Evolutionary conservation across 2,113 vertebrate genomes (phyloP).

Genomic region (Epinephelus moara): DNA sequence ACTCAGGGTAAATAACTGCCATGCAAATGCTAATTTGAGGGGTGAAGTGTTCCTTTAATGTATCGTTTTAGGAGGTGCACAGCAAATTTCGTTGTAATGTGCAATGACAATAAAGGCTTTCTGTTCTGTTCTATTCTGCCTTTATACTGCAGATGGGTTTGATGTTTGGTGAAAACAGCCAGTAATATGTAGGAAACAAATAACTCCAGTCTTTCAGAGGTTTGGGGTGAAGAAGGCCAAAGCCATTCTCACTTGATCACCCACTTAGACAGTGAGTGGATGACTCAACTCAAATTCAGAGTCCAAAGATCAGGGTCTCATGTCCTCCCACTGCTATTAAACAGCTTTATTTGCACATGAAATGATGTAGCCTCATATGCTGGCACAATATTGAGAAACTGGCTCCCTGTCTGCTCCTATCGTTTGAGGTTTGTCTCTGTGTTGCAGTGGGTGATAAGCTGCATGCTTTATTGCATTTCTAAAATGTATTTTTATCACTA

Average conservation of each 20-base stretch:
- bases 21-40: too few relatives aligned
- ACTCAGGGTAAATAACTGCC: too few relatives aligned
- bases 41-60: too few relatives aligned
- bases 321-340: not conserved
- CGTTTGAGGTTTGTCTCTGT: not conserved
- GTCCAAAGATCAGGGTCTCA: not conserved
- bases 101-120: too few relatives aligned
- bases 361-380: not conserved
- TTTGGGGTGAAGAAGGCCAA: not conserved
- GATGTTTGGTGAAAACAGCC: not conserved
- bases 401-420: not conserved
- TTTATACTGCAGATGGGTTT: not conserved
- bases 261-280: not conserved
- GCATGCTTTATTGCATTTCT: not conserved
- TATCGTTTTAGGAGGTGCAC: too few relatives aligned
- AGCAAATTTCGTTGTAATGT: too few relatives aligned
- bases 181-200: not conserved
- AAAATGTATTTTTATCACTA: not conserved
- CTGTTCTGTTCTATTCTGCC: not conserved
- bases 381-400: not conserved
- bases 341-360: constrained; percentile 5
- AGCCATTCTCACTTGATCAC: not conserved
- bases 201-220: not conserved
- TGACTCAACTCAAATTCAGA: not conserved
- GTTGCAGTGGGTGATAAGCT: not conserved